Base-by-base conservation (phyloP, 2,888 invertebrate genomes). In the Papilio gigon region DNA sequence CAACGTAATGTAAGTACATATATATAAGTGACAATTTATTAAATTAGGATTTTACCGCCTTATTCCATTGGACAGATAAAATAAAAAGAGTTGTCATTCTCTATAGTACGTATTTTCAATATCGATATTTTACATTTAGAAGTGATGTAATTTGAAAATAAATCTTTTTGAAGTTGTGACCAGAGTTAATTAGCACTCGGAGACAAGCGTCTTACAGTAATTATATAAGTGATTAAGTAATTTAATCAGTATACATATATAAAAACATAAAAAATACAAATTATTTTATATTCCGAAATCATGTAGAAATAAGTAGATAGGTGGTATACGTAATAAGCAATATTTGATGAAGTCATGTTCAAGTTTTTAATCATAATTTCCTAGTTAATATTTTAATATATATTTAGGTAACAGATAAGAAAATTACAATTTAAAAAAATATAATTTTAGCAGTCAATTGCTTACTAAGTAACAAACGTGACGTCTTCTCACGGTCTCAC, bases 401-500 rank as follows among this genome's bases (percentile, higher is more conserved):
- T 53, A n/a, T 53, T 53, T 53, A 53, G 25, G 50, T 50, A 50
- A 25, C 50, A 3, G 25, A 22, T 25, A 50, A 17, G 40, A 40
- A 47, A 50, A 12, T 25, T 12, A 12, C 12, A 47, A 22, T 50
- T 12, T 2, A 25, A 50, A 47, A 22, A 5, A 14, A 22, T 33
- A 35, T 35, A 12, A 22, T 4, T 47, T 11, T 50, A 2, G 6
- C 0, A 20, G 22, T 50, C 22, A 42, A 50, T 47, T 64, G 22
- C 37, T 65, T 5, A 65, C 6, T 27, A n/a, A n/a, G n/a, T n/a
- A 47, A 33, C 17, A 22, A 25, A 65, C 70, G 66, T 67, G 68
- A 70, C 67, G 47, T 58, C 22, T 50, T 56, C 53, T 68, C 65
- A 64, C 68, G 68, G 70, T 63, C 47, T 68, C 65, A 64, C 67